Evolutionary conservation across 53 echinoderm and acorn worm species (phyloP), one percentile per base, ranked within the genome.

Genomic region (Holothuria scabra): DNA sequence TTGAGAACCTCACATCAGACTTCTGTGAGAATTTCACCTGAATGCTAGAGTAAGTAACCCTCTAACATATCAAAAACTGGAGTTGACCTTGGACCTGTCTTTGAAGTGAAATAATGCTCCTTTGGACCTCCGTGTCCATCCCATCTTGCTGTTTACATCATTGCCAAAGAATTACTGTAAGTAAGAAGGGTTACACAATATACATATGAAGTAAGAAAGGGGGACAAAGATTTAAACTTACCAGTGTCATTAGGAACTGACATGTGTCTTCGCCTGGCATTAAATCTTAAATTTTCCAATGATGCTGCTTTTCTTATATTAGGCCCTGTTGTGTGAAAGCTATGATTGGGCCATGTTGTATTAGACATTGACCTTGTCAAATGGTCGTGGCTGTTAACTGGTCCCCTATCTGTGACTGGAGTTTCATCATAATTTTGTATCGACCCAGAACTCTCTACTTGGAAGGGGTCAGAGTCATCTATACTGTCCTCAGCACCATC

Each of bases 361-460:
- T 81, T 81, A 30, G 82, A 81, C 64, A 81, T 28, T 16, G 82
- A 81, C 19, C 82, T 41, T 46, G 12, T 21, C 62, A 81, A 41
- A 63, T 61, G 37, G 35, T 81, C 65, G 23, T 81, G 82, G 33
- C 48, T 81, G 62, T 62, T 35, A 20, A 18, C 7, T 37, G 23
- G 41, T 13, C 60, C 23, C n/a, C 29, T 38, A 38, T 61, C 82
- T 19, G 12, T 63, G 34, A 24, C n/a, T 12, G 37, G 62, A 20
- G 66, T 76, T 76, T 44, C 75, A 64, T 76, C 68, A 32, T 76
- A 49, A 56, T 85, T 76, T 62, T 78, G 35, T 21, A 85, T 24
- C 21, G 76, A 85, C 11, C 68, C 76, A 13, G 48, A 76, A 28
- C 76, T 76, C 25, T 68, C 61, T 11, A 76, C 44, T 26, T 87